A percentile compares a stretch with the other conserved stretches of the same genome.
Evolutionary conservation across 1,140 invertebrate genomes (phyloP).

Genomic region (Bombus waltoni): DNA sequence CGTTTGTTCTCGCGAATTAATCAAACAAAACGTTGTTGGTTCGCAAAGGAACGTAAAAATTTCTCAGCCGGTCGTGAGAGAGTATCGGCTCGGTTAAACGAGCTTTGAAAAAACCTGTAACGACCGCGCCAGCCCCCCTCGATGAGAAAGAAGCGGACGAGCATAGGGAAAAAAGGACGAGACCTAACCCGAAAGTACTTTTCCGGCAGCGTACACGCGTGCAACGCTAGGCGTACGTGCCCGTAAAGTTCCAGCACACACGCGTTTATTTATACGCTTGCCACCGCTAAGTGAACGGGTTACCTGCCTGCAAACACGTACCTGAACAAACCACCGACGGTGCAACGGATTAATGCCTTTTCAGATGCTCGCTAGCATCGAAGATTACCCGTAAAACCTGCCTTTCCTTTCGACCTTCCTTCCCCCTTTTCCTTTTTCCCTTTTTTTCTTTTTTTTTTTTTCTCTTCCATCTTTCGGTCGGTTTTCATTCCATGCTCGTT

Average conservation of each 20-base stretch:
- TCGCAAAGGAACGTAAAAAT: background rate
- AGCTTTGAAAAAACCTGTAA: constrained; percentile 66
- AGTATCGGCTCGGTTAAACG: constrained; percentile 65
- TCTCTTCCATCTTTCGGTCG: background rate
- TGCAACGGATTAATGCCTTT: constrained; percentile 61
- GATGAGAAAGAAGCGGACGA: constrained; percentile 17
- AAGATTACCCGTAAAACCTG: constrained; percentile 58
- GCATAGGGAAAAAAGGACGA: background rate
- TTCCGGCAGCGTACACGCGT: background rate
- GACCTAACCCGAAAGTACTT: constrained; percentile 44
- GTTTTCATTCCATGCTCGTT: constrained; percentile 13
- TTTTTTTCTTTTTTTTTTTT: too few species aligned
- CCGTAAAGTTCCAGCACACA: background rate
- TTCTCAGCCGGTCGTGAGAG: background rate
- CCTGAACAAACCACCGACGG: constrained; percentile 51
- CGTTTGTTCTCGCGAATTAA: background rate
- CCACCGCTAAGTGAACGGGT: constrained; percentile 51
- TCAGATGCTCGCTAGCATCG: constrained; percentile 41
- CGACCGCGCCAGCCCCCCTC: constrained; percentile 23
- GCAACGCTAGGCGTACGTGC: constrained; percentile 2
- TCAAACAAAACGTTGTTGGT: background rate
- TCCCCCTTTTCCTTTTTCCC: too few species aligned
- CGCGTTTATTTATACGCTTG: constrained; percentile 52
- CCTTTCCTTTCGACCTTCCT: background rate
- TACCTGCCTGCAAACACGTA: constrained; percentile 64